Base-by-base conservation (phyloP, 1,140 invertebrate species). In the Pinna nobilis region DNA sequence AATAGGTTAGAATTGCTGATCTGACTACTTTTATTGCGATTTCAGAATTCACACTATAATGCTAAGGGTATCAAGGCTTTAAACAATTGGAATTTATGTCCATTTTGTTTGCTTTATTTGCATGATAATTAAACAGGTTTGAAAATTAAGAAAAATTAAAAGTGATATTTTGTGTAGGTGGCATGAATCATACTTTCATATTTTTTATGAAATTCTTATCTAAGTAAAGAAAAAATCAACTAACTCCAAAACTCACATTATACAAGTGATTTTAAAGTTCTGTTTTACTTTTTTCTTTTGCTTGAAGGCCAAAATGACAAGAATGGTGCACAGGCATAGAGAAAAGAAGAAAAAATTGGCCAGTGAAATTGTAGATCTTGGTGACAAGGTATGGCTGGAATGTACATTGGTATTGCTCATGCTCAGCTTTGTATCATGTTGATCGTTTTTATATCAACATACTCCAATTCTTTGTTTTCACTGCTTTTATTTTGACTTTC, bases 221-320 rank as follows among this genome's bases (percentile, higher is more conserved):
- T n/a, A n/a, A n/a, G n/a, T n/a, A n/a, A n/a, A n/a, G n/a, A n/a
- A n/a, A n/a, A n/a, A n/a, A n/a, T n/a, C n/a, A n/a, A n/a, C n/a
- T n/a, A n/a, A n/a, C n/a, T n/a, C n/a, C n/a, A n/a, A n/a, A n/a
- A n/a, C n/a, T n/a, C n/a, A n/a, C n/a, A n/a, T n/a, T n/a, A n/a
- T n/a, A n/a, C n/a, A n/a, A n/a, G n/a, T n/a, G n/a, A 18, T 13
- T 47, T 4, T 47, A 18, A 18, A 47, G 2, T 4, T 20, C 15
- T 15, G 1, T 23, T 51, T 23, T 11, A 9, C 20, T 51, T 9
- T 23, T n/a, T 20, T 11, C n/a, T 70, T 61, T 57, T 25, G 20
- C 61, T 74, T 82, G 44, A 60, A 84, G 83, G 76, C 79, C 33
- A 83, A 78, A 77, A 73, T 80, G 73, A 70, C 75, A n/a, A 61